A percentile compares a stretch with the other conserved stretches of the same genome.
Conservation (phyloP, 2,888 invertebrate genomes). For the Autographa pulchrina region DNA sequence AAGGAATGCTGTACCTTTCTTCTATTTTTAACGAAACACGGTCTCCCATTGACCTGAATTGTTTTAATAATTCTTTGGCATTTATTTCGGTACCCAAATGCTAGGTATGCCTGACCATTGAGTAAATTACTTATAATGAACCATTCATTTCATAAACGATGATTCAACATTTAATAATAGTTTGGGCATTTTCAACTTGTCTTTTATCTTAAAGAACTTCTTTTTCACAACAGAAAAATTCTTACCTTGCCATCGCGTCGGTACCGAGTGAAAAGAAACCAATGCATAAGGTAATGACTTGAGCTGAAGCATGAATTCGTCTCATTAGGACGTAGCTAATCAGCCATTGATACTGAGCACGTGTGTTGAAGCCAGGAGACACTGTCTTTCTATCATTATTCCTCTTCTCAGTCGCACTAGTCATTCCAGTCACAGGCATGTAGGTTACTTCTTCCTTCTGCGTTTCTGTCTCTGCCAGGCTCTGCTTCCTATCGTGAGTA, state of each 20-base stretch:
- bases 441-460: conserved; percentile 20
- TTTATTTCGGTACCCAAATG: conserved; percentile 45
- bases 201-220: conserved; percentile 37
- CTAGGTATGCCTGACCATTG: conserved; percentile 40
- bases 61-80: conserved; percentile 44
- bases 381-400: conserved; percentile 19
- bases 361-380: conserved; percentile 16
- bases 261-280: conserved; percentile 60
- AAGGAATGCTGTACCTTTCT: conserved; percentile 40
- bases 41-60: conserved; percentile 56
- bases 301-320: conserved; percentile 30
- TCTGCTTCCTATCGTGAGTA: conserved; percentile 20
- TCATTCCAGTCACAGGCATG: conserved; percentile 41
- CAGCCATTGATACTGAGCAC: conserved; percentile 27
- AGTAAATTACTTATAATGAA: conserved; percentile 43
- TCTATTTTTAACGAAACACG: conserved; percentile 27
- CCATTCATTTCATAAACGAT: conserved; percentile 36
- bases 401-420: conserved; percentile 35
- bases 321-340: conserved; percentile 33
- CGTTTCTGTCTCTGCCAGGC: conserved; percentile 9
- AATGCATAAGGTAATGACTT: conserved; percentile 49
- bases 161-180: conserved; percentile 4
- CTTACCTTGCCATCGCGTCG: conserved; percentile 61
- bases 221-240: conserved; percentile 62
- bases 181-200: not conserved